Evolutionary conservation across 2,113 vertebrate species (phyloP), one percentile per base, ranked within the genome.

Genomic region (Nothoprocta pentlandii): DNA sequence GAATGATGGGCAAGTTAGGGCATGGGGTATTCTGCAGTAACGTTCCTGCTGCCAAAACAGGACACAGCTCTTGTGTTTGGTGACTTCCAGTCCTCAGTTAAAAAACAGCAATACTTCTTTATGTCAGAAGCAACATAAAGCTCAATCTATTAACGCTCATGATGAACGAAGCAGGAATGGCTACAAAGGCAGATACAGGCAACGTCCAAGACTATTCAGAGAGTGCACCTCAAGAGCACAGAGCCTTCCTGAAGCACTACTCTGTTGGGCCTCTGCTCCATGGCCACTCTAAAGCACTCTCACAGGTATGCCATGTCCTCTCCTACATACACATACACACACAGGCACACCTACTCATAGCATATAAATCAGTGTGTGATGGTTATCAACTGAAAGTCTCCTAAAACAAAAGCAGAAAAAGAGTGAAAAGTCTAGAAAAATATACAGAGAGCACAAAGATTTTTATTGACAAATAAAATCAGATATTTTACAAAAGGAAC

Each of bases 181-280:
- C 51, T 32, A 9, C 6, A 5, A 6, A n/a, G 51, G 61, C 39
- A 86, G 93, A 93, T 71, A 80, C 1, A 59, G 82, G 71, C 83
- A 54, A 88, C 49, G 42, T 4, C 5, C 23, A 67, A 68, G 2
- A 13, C 25, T 51, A 67, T 78, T 56, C 64, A 71, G 62, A 83
- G 34, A 39, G 54, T 69, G 12, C 21, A 56, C 9, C 30, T 86
- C 36, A 36, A 59, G 51, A 25, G 63, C n/a, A 28, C 19, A 2
- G 23, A 89, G 42, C 42, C n/a, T 12, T 75, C 73, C 36, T 36
- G 34, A 85, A 19, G 63, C 83, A 75, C 62, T 85, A 64, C 21
- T 82, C 56, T 16, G 7, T 11, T n/a, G 42, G 42, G 75, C 90
- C 90, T 71, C 61, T 75, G 77, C 61, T 88, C 80, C 23, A 12